Base-by-base conservation (phyloP, 1,140 invertebrate genomes). In the Euwallacea fornicatus region DNA sequence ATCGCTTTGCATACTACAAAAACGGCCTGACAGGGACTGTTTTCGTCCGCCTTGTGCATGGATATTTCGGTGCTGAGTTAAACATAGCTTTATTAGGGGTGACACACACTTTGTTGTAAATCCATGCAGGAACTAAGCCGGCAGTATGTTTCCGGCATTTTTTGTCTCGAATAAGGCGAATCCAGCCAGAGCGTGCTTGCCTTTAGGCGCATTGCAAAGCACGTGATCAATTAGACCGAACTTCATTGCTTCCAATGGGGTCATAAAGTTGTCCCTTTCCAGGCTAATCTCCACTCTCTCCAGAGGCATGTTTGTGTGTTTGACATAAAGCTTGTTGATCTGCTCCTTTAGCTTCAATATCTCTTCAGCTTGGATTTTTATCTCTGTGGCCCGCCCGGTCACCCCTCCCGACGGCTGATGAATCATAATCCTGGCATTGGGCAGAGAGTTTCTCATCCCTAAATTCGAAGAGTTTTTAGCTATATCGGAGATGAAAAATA, bases 351-450 rank as follows among this genome's bases (percentile, higher is more conserved):
- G 78, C 79, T 97, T 96, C 13, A 95, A 83, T 73, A 99, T 98
- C 84, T 99, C 97, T 84, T 98, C 93, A 0, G 97, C 97, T 81
- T 98, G 95, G 79, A 99, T 99, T 79, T 96, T 90, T 78, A 99
- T 98, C 82, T 99, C 97, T 50, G 96, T 97, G 8, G 97, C 97
- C 86, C 98, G 96, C 44, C 97, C 97, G 85, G 85, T 85, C 54
- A 91, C 95, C 60, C 94, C 93, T 50, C 98, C 97, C 55, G 94
- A 96, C 6, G 97, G 97, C 80, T 99, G 98, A 84, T 99, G 98
- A 44, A 98, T 92, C 97, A 99, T 99, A 54, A 99, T 97, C 67
- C 97, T 87, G 2, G 97, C 91, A 84, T 99, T 98, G n/a, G 98
- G 98, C 16, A 99, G 83, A 0, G 97, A 93, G 84, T 98, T 91